phyloP scores from a whole-genome alignment of 2,888 invertebrate species.

The Antitype chi region DNA sequence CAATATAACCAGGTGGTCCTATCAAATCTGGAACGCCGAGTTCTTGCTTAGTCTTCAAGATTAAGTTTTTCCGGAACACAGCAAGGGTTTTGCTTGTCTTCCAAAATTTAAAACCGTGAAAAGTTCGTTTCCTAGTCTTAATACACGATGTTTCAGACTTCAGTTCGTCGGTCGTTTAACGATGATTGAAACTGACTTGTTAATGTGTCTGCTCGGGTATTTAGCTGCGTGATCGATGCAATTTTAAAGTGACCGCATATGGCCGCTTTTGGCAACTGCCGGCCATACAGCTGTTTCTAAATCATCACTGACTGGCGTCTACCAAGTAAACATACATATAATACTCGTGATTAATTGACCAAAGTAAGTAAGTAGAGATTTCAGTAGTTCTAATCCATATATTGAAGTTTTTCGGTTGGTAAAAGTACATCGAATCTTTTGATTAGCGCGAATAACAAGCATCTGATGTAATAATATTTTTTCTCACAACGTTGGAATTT shows the following conservation, averaged over 20 bases:
- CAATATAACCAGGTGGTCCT: constrained; percentile 17
- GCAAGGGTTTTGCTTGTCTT: not conserved
- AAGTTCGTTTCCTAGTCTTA: constrained; percentile 40
- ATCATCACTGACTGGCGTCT: constrained; percentile 39
- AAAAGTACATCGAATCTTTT: constrained; percentile 32
- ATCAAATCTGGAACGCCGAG: constrained; percentile 1
- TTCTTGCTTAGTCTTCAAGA: constrained; percentile 3
- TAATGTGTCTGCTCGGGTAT: constrained; percentile 60
- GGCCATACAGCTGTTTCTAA: constrained; percentile 46
- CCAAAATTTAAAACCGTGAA: constrained; percentile 4
- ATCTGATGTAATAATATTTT: constrained; percentile 37
- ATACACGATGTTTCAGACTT: constrained; percentile 30
- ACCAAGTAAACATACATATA: constrained; percentile 5
- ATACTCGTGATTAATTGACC: not conserved
- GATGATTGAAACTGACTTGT: constrained; percentile 63
- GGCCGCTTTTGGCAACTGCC: constrained; percentile 54
- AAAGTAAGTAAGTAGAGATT: constrained; percentile 21
- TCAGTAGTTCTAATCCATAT: constrained; percentile 13
- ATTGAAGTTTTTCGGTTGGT: not conserved
- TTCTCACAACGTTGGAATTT: constrained; percentile 36
- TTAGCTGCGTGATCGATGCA: constrained; percentile 64
- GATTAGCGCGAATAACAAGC: constrained; percentile 39
- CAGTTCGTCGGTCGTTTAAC: constrained; percentile 54
- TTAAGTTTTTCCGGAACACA: not conserved
- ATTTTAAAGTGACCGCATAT: constrained; percentile 58